phyloP scores from a whole-genome alignment of 2,888 invertebrate species.

The Lasioglossum vierecki region DNA sequence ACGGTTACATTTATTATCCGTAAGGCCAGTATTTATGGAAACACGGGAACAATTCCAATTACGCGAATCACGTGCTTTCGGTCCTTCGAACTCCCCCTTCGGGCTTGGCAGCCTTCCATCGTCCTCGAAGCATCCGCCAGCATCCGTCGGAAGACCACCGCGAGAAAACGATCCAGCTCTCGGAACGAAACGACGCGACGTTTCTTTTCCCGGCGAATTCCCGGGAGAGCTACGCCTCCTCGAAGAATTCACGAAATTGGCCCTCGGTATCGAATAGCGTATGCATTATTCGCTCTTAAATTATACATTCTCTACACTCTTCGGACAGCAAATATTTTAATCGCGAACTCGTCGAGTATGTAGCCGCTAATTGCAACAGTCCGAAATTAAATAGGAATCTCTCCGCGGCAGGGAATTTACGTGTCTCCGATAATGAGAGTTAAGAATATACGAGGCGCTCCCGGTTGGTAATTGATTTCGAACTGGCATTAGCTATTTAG shows the following conservation, averaged over 20 bases:
- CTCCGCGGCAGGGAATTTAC: neutral
- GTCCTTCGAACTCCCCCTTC: neutral
- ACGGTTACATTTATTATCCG: slow-evolving; percentile 8
- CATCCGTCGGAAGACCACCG: slow-evolving; percentile 5
- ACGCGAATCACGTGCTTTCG: slow-evolving; percentile 4
- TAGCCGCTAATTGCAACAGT: neutral
- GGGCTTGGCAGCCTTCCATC: neutral
- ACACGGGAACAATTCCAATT: neutral
- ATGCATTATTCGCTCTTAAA: neutral
- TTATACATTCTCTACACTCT: neutral
- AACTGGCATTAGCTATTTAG: neutral
- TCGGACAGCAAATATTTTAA: neutral
- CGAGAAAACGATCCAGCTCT: neutral
- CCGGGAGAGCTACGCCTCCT: slow-evolving; percentile 13
- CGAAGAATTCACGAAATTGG: slow-evolving; percentile 1
- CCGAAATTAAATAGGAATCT: neutral
- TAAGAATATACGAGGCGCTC: neutral
- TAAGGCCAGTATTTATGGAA: slow-evolving; percentile 6
- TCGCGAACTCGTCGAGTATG: neutral
- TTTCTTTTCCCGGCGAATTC: neutral
- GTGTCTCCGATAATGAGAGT: neutral
- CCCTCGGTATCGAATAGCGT: neutral
- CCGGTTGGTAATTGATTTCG: neutral
- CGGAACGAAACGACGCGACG: neutral
- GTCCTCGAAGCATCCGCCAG: neutral